phyloP scores from a whole-genome alignment of 2,113 vertebrate species.

The Phalacrocorax brasilianus region DNA sequence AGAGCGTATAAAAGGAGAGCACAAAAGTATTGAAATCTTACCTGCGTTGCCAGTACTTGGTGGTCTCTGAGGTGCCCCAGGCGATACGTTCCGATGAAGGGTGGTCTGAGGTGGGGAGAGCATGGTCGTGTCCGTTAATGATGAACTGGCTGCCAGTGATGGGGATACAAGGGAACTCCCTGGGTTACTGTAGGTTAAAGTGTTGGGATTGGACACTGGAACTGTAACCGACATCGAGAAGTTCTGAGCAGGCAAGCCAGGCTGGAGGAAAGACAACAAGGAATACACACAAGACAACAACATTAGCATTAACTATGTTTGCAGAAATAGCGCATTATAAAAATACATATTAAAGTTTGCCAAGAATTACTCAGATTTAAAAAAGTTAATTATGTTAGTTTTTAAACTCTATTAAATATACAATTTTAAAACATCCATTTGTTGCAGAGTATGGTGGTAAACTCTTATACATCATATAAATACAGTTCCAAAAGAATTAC shows the following conservation, averaged over 20 bases:
- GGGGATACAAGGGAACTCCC: constrained; percentile 87
- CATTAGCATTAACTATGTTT: background rate
- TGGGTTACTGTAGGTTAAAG: constrained; percentile 89
- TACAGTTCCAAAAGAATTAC: constrained; percentile 7
- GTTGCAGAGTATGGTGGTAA: background rate
- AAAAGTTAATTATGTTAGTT: constrained; percentile 60
- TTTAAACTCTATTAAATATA: background rate
- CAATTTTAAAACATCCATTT: background rate
- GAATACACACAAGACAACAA: background rate
- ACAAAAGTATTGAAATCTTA: constrained; percentile 20
- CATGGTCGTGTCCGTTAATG: constrained; percentile 90
- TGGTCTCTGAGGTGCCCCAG: constrained; percentile 88
- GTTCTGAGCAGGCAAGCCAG: constrained; percentile 91
- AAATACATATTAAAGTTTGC: background rate
- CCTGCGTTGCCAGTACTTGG: constrained; percentile 89
- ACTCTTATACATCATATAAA: background rate
- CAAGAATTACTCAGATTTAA: background rate
- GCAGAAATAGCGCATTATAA: background rate
- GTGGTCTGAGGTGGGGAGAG: constrained; percentile 88
- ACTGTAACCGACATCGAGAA: constrained; percentile 99
- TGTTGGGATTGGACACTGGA: constrained; percentile 91
- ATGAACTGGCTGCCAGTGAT: constrained; percentile 84
- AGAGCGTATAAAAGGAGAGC: background rate
- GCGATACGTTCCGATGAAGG: constrained; percentile 91
- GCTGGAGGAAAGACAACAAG: constrained; percentile 72